phyloP scores from a whole-genome alignment of 2,888 invertebrate species.

The Melinaea menophilus region DNA sequence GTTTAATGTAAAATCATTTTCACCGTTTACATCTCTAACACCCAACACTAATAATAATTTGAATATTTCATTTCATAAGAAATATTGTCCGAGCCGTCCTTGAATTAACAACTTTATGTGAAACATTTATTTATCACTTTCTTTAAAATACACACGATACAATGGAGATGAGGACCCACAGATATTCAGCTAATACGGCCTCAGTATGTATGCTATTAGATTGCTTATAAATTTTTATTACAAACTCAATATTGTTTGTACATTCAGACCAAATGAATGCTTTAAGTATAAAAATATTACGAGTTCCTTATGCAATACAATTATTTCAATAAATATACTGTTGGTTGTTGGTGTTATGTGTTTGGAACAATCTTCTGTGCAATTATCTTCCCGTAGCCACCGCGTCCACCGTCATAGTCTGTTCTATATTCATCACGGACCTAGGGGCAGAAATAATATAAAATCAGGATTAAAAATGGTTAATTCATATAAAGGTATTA shows the following conservation, averaged over 20 bases:
- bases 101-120: no score
- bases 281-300: constrained; percentile 32
- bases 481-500: no score
- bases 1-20: not conserved
- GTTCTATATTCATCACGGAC: constrained; percentile 98
- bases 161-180: no score
- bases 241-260: constrained; percentile 27
- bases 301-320: constrained; percentile 23
- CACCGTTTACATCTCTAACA: not conserved
- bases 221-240: constrained; percentile 18
- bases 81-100: no score
- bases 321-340: constrained; percentile 30
- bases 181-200: no score
- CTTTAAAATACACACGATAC: no score
- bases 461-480: no score
- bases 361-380: constrained; percentile 87
- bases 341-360: constrained; percentile 70
- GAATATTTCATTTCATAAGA: no score
- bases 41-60: no score
- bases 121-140: no score
- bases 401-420: constrained; percentile 97
- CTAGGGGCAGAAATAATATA: constrained; percentile 57
- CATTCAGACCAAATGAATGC: constrained; percentile 43
- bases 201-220: not conserved
- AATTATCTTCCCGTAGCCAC: constrained; percentile 97